These are phyloP conservation scores for Lophius piscatorius DNA, from an alignment of 2,113 vertebrate species.

Conservation along the genomic window DNA sequence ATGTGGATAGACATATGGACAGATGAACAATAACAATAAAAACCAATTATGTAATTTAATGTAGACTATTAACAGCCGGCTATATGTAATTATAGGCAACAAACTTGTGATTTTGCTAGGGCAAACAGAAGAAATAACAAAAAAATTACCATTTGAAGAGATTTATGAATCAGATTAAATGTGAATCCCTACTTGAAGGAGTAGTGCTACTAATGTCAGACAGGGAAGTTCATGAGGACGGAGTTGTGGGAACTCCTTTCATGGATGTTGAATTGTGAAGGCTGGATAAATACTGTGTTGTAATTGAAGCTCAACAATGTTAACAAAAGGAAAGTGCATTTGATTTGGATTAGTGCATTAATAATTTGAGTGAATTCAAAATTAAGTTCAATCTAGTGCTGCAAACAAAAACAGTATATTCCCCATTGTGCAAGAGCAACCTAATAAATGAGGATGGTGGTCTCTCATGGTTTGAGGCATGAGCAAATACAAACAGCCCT, in stretches of 20 bases:
- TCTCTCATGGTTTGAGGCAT: conserved; percentile 12
- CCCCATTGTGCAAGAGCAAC: conserved; percentile 13
- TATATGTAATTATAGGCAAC: too few species aligned
- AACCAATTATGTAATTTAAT: too few species aligned
- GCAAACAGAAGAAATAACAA: conserved; percentile 2
- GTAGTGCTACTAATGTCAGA: conserved; percentile 5
- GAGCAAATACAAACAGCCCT: conserved; percentile 22
- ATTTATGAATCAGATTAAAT: conserved; percentile 32
- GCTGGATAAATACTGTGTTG: too few species aligned
- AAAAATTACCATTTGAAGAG: conserved; percentile 26
- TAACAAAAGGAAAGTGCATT: not conserved
- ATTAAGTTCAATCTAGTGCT: not conserved
- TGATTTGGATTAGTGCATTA: not conserved
- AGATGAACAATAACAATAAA: too few species aligned
- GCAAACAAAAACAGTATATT: not conserved
- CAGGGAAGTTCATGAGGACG: not conserved
- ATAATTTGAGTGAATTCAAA: conserved; percentile 1
- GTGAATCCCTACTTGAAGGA: conserved; percentile 36
- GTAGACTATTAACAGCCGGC: too few species aligned
- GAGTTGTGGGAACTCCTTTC: not conserved
- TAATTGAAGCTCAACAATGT: not conserved
- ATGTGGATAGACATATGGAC: too few species aligned
- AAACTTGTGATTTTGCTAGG: conserved; percentile 28
- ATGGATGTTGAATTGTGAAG: not conserved
- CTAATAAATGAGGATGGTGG: conserved; percentile 8